Evolutionary conservation across 2,113 vertebrate genomes (phyloP).

Genomic region (Petrocephalus zakoni): DNA sequence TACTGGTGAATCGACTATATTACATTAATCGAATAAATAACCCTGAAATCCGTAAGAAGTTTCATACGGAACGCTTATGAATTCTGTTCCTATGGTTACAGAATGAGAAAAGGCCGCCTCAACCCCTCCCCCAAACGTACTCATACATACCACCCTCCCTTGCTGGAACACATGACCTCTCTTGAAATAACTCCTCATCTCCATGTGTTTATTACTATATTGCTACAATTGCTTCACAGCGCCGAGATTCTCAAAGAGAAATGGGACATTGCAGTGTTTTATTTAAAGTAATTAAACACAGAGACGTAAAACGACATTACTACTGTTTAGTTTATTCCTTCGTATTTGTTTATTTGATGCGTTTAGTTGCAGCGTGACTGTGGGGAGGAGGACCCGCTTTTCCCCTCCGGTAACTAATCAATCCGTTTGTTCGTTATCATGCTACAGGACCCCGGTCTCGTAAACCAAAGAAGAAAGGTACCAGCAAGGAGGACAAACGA

Average conservation of each 20-base stretch:
- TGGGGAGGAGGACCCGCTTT: not conserved
- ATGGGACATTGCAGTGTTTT: not conserved
- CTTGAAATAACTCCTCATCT: constrained; percentile 11
- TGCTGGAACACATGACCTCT: constrained; percentile 8
- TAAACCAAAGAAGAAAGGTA: constrained; percentile 95
- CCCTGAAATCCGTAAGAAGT: constrained; percentile 18
- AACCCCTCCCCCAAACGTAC: constrained; percentile 6
- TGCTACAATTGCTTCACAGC: not conserved
- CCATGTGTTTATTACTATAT: constrained; percentile 16
- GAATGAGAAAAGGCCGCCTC: not conserved
- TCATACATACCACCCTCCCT: constrained; percentile 5
- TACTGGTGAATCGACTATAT: not conserved
- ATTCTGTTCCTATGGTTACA: constrained; percentile 29
- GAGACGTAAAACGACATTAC: constrained; percentile 23
- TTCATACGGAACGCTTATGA: constrained; percentile 18
- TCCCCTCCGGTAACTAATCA: not conserved
- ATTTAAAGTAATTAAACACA: not conserved
- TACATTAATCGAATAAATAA: constrained; percentile 3
- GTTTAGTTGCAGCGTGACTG: too few species aligned
- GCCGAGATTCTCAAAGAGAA: not conserved
- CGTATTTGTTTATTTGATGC: not conserved
- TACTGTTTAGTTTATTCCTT: not conserved
- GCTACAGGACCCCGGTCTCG: constrained; percentile 84
- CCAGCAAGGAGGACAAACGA: constrained; percentile 87
- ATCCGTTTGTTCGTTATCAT: constrained; percentile 16